phyloP scores from a whole-genome alignment of 2,888 invertebrate genomes.

The Mimumesa dahlbomi region DNA sequence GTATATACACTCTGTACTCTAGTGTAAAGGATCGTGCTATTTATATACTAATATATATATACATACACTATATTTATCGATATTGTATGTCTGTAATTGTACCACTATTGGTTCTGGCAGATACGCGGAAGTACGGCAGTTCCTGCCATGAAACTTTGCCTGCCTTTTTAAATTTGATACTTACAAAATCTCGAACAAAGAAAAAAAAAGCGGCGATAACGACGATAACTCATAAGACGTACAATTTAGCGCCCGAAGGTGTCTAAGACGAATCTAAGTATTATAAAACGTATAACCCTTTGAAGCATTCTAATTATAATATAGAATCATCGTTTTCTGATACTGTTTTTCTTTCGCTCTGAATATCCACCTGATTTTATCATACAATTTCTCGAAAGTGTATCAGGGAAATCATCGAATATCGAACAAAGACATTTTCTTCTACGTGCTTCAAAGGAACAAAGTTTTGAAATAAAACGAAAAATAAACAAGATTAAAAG shows the following conservation, averaged over 20 bases:
- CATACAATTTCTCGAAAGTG: too few species aligned
- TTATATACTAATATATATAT: conserved; percentile 63
- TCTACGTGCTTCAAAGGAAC: not conserved
- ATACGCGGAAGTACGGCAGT: not conserved
- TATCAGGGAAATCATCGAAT: too few species aligned
- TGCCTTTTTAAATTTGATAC: conserved; percentile 52
- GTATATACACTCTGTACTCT: conserved; percentile 65
- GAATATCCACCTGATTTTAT: too few species aligned
- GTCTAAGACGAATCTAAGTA: not conserved
- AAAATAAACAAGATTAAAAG: too few species aligned
- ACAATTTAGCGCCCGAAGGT: conserved; percentile 1
- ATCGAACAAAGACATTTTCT: too few species aligned
- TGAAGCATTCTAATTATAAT: not conserved
- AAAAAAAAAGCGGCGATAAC: conserved; percentile 33
- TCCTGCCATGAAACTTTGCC: conserved; percentile 10
- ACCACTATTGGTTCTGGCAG: conserved; percentile 32
- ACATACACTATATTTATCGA: conserved; percentile 61
- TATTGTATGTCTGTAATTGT: conserved; percentile 58
- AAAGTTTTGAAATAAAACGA: too few species aligned
- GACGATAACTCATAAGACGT: not conserved
- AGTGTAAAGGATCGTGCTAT: conserved; percentile 66
- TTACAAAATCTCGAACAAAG: conserved; percentile 26
- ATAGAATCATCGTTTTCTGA: not conserved
- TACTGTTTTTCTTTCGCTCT: too few species aligned
- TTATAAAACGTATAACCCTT: conserved; percentile 2